Evolutionary conservation across 2,888 invertebrate genomes (phyloP), one percentile per base, ranked within the genome.

Genomic region (Erynnis tages): DNA sequence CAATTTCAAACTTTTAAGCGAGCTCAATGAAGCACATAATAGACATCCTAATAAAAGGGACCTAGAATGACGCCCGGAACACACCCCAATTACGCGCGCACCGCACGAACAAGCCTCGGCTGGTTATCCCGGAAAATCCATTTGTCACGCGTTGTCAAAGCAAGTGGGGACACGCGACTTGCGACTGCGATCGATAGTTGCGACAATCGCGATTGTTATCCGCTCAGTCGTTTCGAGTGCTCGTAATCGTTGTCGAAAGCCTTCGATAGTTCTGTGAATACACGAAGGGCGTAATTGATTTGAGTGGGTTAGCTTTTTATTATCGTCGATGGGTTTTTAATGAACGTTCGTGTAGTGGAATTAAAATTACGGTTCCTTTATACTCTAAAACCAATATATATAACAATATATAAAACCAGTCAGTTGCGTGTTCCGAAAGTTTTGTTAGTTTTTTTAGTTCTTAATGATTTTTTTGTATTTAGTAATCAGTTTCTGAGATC

Each of bases 61-160:
- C 30, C 37, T 17, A 44, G 35, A 37, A 44, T 23, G 14, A 35
- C 16, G 17, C 44, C 30, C 16, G 16, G 32, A 48, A 29, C 44
- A 44, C 52, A 16, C 44, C 52, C 52, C 44, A 52, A 52, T 52
- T 44, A 52, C 50, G 37, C 5, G 40, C 34, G 35, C 13, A 44
- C 44, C 44, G 44, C 50, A 52, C 50, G 37, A 52, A 52, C 44
- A 52, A 35, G 30, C 40, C 45, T 27, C 38, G 30, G 44, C 37
- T 50, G 54, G 61, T 63, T 67, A 63, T 67, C 68, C 62, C 57
- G 57, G 58, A 54, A 57, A 56, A 64, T 60, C 67, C 70, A 81
- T 82, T 82, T 71, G 80, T 77, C 80, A 79, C 67, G 67, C 65
- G 56, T 60, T 76, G 75, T 82, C 79, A 78, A 58, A 79, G 73